Evolutionary conservation across 2,888 invertebrate species (phyloP), one percentile per base, ranked within the genome.

Genomic region (Scaptomyza caliginosa): DNA sequence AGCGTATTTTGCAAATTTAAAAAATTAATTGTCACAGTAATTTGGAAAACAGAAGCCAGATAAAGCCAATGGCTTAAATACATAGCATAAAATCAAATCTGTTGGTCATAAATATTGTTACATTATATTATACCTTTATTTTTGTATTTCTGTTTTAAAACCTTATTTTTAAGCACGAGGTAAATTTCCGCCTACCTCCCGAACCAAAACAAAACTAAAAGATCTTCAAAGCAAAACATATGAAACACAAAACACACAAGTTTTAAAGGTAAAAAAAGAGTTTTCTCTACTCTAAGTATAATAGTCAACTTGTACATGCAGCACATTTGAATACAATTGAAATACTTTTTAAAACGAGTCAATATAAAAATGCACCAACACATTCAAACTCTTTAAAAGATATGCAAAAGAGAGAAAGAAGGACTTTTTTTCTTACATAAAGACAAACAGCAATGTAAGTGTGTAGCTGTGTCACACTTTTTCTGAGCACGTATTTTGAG

Each of bases 401-500:
- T 24, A 65, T 13, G 58, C 11, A 50, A 67, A 40, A 58, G 23
- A 66, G 38, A 42, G 40, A 42, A 49, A 43, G 56, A 52, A 36
- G 45, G 52, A 67, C 52, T 67, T 55, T 73, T 55, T 73, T 51
- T 74, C 40, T 62, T 52, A 51, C 52, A 52, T 48, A 40, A 75
- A 55, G 58, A 54, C 51, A 76, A 74, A 38, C 45, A 63, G 56
- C 68, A 68, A 67, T 68, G 49, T 57, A 57, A 58, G 64, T 74
- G 68, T 73, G 67, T 68, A 73, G 68, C 54, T 68, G 46, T 68
- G 58, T 34, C 56, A 59, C 38, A 74, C 64, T 64, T 74, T 68
- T 55, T 52, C 54, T 52, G 58, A 52, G 67, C n/a, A n/a, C n/a
- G n/a, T n/a, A 62, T 38, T 43, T 51, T 51, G 40, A 54, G 65